Base-by-base conservation (phyloP, 2,113 vertebrate genomes). In the Ailurus styani region DNA sequence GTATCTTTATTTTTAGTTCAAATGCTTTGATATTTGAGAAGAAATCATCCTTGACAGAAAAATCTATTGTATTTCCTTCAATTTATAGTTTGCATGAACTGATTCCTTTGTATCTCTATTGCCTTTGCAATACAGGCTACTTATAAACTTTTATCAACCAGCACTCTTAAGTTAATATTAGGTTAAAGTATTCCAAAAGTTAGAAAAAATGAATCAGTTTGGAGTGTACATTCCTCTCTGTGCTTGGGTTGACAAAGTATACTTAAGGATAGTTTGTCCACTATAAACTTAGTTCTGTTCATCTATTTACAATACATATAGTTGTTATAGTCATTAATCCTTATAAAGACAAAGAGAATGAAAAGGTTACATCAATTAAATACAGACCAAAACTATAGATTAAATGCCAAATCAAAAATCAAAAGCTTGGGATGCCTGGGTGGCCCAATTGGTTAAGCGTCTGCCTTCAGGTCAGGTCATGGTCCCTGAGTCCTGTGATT, bases 161-260 rank as follows among this genome's bases (percentile, higher is more conserved):
- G 17, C 7, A 12, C 8, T 78, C 50, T 68, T 77, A 68, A 60
- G 10, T 60, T 60, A 60, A 60, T 60, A 60, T 60, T 60, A 60
- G 12, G 23, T 93, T 88, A 88, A 96, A 94, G 45, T 93, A 60
- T 66, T 93, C 83, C 13, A 89, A 72, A 95, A 90, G 66, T 82
- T 42, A 64, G 73, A 96, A 96, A 86, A 72, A 57, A 7, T 88
- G 85, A 93, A 37, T 70, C 31, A 47, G 8, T 88, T 91, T 78
- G 37, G 42, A 47, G 6, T 47, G 3, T 68, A 54, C 18, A 7
- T 89, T 82, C 45, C 68, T 93, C 29, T 88, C 40, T 85, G 27
- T 83, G n/a, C 55, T 85, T 57, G 15, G 23, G 42, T 42, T 90
- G 29, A 90, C 55, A 81, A 79, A 50, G 9, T 37, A 37, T 40